phyloP scores from a whole-genome alignment of 2,797 vertebrate species.

The Thripadectes ignobilis region DNA sequence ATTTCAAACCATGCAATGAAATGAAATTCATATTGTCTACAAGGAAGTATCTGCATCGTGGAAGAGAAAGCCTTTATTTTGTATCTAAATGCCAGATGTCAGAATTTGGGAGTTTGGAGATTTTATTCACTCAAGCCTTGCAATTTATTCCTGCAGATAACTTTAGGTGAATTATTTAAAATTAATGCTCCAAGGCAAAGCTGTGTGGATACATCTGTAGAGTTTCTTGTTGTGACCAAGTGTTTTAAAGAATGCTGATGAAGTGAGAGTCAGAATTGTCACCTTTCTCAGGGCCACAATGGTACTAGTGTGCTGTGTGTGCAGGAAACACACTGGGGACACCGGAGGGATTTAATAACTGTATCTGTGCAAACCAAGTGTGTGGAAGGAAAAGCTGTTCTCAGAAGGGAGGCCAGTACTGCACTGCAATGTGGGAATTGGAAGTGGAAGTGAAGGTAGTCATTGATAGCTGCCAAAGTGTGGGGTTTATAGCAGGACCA shows the following conservation, averaged over 20 bases:
- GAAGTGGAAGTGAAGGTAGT: neutral
- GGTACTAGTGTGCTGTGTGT: conserved; percentile 10
- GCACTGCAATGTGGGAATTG: neutral
- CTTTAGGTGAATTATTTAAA: neutral
- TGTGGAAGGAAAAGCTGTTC: conserved; percentile 7
- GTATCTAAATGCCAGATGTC: neutral
- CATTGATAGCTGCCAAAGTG: neutral
- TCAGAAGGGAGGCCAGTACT: neutral
- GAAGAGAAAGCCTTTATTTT: neutral
- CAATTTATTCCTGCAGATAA: neutral
- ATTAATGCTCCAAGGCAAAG: neutral
- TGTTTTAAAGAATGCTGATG: conserved; percentile 58
- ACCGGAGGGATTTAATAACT: conserved; percentile 17
- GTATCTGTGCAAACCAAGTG: neutral
- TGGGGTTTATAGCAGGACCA: neutral
- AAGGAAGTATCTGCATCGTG: neutral
- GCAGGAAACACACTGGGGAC: neutral
- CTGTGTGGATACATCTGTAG: conserved; percentile 9
- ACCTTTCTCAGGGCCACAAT: conserved; percentile 43
- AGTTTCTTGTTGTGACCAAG: conserved; percentile 13
- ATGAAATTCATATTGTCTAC: neutral
- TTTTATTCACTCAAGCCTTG: neutral
- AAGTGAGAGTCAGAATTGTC: conserved; percentile 59
- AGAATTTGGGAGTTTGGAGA: neutral
- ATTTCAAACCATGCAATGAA: neutral